Base-by-base conservation (phyloP, 2,113 vertebrate species). In the Sakesphorus luctuosus region DNA sequence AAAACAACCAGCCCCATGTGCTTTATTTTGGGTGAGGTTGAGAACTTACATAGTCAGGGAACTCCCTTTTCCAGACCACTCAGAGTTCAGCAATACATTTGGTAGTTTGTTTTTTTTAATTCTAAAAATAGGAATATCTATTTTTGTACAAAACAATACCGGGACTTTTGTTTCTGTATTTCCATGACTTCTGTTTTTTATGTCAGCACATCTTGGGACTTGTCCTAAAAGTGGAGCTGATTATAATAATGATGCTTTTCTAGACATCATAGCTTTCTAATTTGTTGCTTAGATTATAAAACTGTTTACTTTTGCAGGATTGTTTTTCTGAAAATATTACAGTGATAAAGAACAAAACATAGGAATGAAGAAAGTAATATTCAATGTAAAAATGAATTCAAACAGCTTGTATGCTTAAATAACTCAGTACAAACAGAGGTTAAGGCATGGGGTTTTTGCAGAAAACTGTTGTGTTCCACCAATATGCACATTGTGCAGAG, bases 131-230 rank as follows among this genome's bases (percentile, higher is more conserved):
- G 68, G 47, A 74, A 28, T 61, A 55, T 47, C 93, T 93, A 52
- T 94, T 87, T 86, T 69, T 47, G 36, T 85, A 80, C 28, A 58
- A 91, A 91, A 93, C 81, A 96, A 65, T 95, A 47, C 72, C 29
- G 24, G 83, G 65, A 55, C 40, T 73, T 90, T 53, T 91, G 58
- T 92, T 89, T 94, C 74, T 69, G 0, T 86, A 46, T 82, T 92
- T 95, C 92, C 50, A 77, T 80, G 29, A 77, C 67, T 96, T 93
- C 50, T 96, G 33, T 9, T 63, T 87, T 80, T 73, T 47, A 18
- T 61, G 59, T 59, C 47, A 74, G 49, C 23, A 8, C 35, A 65
- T 69, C 50, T 72, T 85, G 82, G 40, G 50, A 29, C 75, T 76
- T 83, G 29, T 63, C 25, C 46, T 87, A 56, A 90, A 72, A 81